phyloP scores from a whole-genome alignment of 2,797 vertebrate genomes.

The Rhinoraja longicauda region DNA sequence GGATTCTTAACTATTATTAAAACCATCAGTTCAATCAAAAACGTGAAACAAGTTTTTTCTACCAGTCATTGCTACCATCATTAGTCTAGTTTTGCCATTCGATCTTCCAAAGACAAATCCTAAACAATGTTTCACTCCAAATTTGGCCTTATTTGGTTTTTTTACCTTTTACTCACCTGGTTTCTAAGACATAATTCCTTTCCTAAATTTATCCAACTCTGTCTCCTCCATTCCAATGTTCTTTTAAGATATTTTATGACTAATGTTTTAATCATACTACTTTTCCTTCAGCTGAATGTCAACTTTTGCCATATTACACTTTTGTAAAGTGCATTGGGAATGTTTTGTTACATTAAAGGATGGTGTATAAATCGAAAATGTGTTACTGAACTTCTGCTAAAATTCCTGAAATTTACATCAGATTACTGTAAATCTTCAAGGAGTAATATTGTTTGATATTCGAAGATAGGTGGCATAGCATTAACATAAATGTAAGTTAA shows the following conservation, averaged over 20 bases:
- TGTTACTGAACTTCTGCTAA: background rate
- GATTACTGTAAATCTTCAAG: background rate
- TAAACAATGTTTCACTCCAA: background rate
- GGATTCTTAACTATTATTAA: no score
- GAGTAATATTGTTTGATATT: background rate
- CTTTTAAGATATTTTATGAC: background rate
- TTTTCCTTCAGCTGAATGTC: background rate
- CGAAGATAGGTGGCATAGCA: background rate
- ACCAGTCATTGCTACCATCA: background rate
- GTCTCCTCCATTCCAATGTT: background rate
- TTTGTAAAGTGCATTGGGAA: background rate
- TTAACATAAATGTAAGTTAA: background rate
- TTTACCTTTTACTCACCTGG: background rate
- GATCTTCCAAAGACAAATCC: background rate
- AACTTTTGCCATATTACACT: background rate
- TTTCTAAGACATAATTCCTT: background rate
- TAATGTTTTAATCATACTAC: background rate
- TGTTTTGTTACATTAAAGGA: background rate
- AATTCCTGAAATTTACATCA: background rate
- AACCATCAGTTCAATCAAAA: background rate
- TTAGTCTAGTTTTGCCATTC: background rate
- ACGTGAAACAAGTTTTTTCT: background rate
- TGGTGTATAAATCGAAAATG: background rate
- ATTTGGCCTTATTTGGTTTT: background rate
- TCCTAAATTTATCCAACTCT: background rate